Percentiles rank a stretch among this genome's conserved stretches.
Conservation (phyloP, 2,113 vertebrate species). For the Silurus asotus region DNA sequence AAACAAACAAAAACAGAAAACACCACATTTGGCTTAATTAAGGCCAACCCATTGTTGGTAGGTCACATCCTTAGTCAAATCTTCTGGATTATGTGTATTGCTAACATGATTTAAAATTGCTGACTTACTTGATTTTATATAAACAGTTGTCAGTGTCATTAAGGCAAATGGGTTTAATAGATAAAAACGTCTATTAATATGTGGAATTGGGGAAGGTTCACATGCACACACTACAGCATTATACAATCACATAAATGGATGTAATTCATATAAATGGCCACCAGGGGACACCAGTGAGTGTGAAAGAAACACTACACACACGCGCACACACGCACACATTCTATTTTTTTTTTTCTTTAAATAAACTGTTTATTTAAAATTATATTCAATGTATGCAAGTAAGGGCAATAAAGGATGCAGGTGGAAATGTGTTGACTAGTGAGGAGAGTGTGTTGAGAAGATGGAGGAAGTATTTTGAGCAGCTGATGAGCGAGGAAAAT, state of each 20-base stretch:
- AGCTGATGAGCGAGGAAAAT: too few relatives aligned
- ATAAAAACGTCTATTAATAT: neutral
- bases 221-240: neutral
- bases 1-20: neutral
- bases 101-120: neutral
- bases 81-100: neutral
- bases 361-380: neutral
- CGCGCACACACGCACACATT: too few relatives aligned
- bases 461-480: too few relatives aligned
- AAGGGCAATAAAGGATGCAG: too few relatives aligned
- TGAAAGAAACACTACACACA: too few relatives aligned
- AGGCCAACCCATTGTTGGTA: neutral
- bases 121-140: neutral
- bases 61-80: neutral
- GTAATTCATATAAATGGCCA: neutral
- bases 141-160: neutral
- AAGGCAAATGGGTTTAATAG: neutral
- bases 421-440: too few relatives aligned
- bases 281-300: neutral
- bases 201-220: neutral
- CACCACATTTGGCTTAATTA: neutral
- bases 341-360: too few relatives aligned
- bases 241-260: neutral
- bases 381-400: neutral
- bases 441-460: too few relatives aligned